A percentile compares a stretch with the other conserved stretches of the same genome.
These are phyloP conservation scores for Oxygymnocypris stewartii DNA, from an alignment of 2,113 vertebrate species.

Conservation along the genomic window DNA sequence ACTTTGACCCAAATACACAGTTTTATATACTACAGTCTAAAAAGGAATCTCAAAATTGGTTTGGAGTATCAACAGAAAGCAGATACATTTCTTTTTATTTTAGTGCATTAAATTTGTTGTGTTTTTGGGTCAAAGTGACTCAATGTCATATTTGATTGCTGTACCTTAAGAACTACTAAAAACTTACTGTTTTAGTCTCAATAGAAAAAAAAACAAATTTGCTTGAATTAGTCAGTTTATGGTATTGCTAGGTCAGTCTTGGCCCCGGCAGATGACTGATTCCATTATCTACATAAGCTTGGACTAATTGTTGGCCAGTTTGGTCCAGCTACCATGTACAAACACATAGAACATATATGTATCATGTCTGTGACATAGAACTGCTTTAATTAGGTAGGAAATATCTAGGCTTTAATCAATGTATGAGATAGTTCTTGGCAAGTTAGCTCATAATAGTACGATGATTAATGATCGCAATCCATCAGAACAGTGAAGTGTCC, in stretches of 20 bases:
- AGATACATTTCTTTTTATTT: neutral
- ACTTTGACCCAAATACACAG: neutral
- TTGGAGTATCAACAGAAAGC: neutral
- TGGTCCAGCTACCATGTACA: neutral
- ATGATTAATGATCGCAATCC: constrained; percentile 25
- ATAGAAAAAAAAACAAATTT: no score
- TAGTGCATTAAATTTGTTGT: neutral
- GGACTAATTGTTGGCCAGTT: neutral
- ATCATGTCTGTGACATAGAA: neutral
- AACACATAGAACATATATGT: neutral
- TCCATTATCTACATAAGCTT: neutral
- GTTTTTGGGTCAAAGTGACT: neutral
- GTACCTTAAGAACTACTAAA: neutral
- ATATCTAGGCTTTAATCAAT: neutral
- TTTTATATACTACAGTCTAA: neutral
- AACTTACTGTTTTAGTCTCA: no score
- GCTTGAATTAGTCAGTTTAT: neutral
- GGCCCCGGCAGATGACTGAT: neutral
- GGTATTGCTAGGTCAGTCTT: neutral
- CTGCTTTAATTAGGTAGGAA: neutral
- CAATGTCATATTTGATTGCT: neutral
- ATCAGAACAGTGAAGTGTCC: neutral
- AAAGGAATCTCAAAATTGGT: neutral
- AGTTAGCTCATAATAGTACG: neutral
- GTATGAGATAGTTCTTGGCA: neutral